Base-by-base conservation (phyloP, 2,797 vertebrate species). In the Hozukius guyotensis region DNA sequence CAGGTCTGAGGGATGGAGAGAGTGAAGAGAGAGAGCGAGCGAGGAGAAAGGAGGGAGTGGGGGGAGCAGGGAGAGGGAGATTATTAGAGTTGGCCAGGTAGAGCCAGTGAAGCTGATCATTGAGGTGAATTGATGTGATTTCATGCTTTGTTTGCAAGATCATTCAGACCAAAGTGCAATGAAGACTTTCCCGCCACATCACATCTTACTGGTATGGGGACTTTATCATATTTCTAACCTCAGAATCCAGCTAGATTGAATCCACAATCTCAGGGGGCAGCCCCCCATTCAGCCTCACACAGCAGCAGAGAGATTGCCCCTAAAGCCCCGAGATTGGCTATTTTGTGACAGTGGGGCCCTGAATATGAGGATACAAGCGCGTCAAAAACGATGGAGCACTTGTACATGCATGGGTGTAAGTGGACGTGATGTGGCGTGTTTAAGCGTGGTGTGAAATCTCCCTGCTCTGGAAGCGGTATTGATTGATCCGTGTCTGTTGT, bases 91-190 rank as follows among this genome's bases (percentile, higher is more conserved):
- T 87, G 88, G 92, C 90, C 93, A 95, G 94, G 95, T 96, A 94
- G 93, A 95, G 92, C 83, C 95, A 95, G 92, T 95, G 93, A 94
- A 96, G 96, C 96, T 82, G 93, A 97, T 97, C 96, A 96, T 97
- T 96, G 96, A 96, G 96, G 96, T 96, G 95, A 96, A 97, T 96
- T 96, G 96, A 97, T 96, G 96, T 96, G 96, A 97, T 97, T 97
- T 97, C 95, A 96, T 96, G 95, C 95, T 96, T 96, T 95, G 94
- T 96, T 96, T 96, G 95, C 94, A 91, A 95, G 95, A 96, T 96
- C 95, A 95, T 91, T 96, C 95, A 94, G 95, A 95, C 94, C 95
- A 96, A 96, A 96, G 94, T 94, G 94, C 94, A 96, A 95, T 95
- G 93, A 95, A 95, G 94, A 95, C 93, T 94, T 96, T 95, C 94